phyloP scores from a whole-genome alignment of 2,888 invertebrate genomes.

The Ariolimax columbianus region DNA sequence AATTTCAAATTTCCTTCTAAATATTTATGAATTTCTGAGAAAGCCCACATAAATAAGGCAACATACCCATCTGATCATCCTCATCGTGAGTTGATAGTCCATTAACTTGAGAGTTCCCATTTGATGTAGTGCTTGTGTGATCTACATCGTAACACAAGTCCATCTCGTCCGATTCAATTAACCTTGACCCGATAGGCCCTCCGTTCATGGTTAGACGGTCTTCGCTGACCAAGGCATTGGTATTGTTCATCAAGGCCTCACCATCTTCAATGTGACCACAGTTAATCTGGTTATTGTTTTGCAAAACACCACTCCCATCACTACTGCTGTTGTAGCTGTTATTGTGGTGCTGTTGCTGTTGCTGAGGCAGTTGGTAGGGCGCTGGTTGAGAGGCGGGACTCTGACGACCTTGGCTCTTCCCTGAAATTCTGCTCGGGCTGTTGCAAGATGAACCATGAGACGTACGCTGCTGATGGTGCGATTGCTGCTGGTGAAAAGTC shows the following conservation, averaged over 20 bases:
- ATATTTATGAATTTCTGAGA: too few relatives aligned
- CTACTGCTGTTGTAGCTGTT: slow-evolving; percentile 25
- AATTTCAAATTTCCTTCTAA: too few relatives aligned
- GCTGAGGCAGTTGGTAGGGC: slow-evolving; percentile 31
- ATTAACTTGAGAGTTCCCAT: slow-evolving; percentile 65
- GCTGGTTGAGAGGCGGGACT: slow-evolving; percentile 50
- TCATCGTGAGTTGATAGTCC: slow-evolving; percentile 45
- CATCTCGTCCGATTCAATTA: slow-evolving; percentile 75
- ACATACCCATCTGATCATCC: slow-evolving; percentile 69
- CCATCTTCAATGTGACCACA: slow-evolving; percentile 41
- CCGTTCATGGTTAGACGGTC: slow-evolving; percentile 66
- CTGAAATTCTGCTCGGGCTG: slow-evolving; percentile 68
- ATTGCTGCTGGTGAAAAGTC: slow-evolving; percentile 41
- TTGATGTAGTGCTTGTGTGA: slow-evolving; percentile 65
- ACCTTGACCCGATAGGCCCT: slow-evolving; percentile 58
- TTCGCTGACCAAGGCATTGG: slow-evolving; percentile 58
- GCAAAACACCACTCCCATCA: slow-evolving; percentile 5
- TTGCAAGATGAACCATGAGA: slow-evolving; percentile 63
- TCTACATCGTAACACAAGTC: slow-evolving; percentile 72
- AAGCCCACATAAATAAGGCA: background rate
- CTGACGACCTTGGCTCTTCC: slow-evolving; percentile 57
- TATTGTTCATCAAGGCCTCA: slow-evolving; percentile 70
- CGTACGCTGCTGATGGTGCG: slow-evolving; percentile 46
- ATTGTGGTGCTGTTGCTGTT: slow-evolving; percentile 57
- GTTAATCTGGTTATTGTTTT: slow-evolving; percentile 26